Conservation (phyloP, 2,113 vertebrate species). For the Raja brachyura region DNA sequence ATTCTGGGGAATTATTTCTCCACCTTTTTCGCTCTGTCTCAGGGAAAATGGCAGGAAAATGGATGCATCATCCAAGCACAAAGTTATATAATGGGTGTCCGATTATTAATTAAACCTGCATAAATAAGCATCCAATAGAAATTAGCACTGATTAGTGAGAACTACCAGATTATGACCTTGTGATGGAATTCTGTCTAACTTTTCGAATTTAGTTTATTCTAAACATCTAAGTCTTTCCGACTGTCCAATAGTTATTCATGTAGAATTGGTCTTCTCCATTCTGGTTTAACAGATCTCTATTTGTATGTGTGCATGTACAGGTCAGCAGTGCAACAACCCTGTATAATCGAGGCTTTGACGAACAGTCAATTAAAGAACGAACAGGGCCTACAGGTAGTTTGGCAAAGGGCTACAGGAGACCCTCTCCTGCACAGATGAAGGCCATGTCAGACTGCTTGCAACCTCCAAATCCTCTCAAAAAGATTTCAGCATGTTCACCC, state of each 20-base stretch:
- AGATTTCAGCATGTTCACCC: constrained; percentile 19
- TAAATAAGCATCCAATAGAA: neutral
- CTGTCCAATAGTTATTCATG: neutral
- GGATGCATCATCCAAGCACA: neutral
- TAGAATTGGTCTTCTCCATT: no score
- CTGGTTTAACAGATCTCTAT: neutral
- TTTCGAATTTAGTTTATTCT: neutral
- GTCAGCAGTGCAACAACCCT: constrained; percentile 37
- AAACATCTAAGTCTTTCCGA: neutral
- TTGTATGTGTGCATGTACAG: neutral
- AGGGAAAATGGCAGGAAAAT: no score
- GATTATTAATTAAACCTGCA: neutral
- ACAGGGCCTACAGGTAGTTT: constrained; percentile 15
- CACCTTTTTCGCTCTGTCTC: neutral
- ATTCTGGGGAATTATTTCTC: neutral
- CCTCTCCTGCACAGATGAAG: constrained; percentile 25
- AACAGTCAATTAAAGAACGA: constrained; percentile 31
- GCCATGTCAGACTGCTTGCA: constrained; percentile 35
- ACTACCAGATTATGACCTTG: neutral
- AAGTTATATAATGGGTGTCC: neutral
- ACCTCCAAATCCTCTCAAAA: constrained; percentile 32
- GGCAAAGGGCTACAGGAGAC: constrained; percentile 22
- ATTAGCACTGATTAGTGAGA: neutral
- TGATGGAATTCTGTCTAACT: neutral
- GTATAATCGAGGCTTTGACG: constrained; percentile 24